Evolutionary conservation across 2,797 vertebrate genomes (phyloP).

Genomic region (Cryptoblepharus egeriae): DNA sequence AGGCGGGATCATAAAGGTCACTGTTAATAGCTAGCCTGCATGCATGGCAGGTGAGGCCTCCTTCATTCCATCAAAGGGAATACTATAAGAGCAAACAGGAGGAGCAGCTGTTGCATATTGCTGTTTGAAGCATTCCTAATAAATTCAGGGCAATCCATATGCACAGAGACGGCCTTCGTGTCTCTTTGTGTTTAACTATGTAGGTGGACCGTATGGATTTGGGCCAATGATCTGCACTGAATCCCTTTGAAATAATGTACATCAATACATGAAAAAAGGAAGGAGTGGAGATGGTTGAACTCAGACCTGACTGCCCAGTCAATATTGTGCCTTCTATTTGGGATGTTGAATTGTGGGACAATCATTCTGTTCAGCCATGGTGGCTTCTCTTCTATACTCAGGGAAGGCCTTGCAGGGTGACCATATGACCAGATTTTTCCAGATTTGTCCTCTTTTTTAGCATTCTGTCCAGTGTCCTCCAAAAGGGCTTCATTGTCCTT

Average conservation of each 20-base stretch:
- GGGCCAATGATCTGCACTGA: neutral
- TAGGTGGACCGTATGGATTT: neutral
- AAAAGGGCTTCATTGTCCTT: no score
- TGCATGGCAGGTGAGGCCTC: constrained; percentile 48
- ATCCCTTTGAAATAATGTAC: neutral
- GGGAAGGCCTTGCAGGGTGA: no score
- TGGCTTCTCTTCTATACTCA: neutral
- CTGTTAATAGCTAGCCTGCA: constrained; percentile 40
- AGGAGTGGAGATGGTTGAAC: no score
- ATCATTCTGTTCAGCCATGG: neutral
- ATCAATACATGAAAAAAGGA: no score
- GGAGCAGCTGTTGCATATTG: constrained; percentile 51
- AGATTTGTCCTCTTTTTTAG: no score
- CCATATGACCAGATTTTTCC: no score
- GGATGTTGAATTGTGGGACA: neutral
- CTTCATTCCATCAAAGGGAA: constrained; percentile 65
- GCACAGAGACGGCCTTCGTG: constrained; percentile 6
- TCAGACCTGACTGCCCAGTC: no score
- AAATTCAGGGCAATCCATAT: constrained; percentile 33
- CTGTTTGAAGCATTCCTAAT: constrained; percentile 63
- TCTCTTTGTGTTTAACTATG: neutral
- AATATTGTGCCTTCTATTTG: neutral
- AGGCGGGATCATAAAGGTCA: constrained; percentile 58
- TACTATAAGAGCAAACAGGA: constrained; percentile 39
- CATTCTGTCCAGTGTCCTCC: no score